Base-by-base conservation (phyloP, 2,888 invertebrate genomes). In the Incurvaria masculella region DNA sequence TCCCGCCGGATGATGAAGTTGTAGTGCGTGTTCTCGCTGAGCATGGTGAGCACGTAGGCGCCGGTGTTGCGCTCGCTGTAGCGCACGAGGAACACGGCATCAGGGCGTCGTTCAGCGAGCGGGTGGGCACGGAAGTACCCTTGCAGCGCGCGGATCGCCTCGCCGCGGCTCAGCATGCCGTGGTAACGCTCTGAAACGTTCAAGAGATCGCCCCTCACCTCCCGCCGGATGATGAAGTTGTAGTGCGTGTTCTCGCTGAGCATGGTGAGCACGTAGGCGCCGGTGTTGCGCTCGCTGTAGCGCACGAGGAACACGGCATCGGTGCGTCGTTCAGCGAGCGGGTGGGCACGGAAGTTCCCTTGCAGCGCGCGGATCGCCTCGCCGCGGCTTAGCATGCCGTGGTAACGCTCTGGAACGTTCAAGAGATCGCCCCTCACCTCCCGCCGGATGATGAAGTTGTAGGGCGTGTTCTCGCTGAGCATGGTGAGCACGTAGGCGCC, bases 181-280 rank as follows among this genome's bases (percentile, higher is more conserved):
- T 96, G 96, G 65, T 91, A 94, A 94, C 95, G 96, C 46, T 87
- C 82, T 42, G 76, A 81, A n/a, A n/a, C n/a, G n/a, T n/a, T n/a
- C n/a, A n/a, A n/a, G n/a, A n/a, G 16, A 26, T 18, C 18, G 10
- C 18, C 11, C 52, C 68, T 66, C 66, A 89, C 92, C 80, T 87
- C 83, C 71, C 84, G 84, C 58, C 87, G 83, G 59, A 96, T 92
- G 60, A 91, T 90, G 68, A 88, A 96, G 74, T 95, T 86, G 62
- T 85, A 94, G 5, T 86, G 82, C 48, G 84, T 82, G 52, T 85
- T 83, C 59, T 88, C 86, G 62, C 83, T 85, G 46, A 89, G 81
- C 74, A 94, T 80, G 0, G 94, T 92, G 42, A 96, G 81, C 11
- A 94, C 94, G 61, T 86, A 86, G 8, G 86, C 85, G 44, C 86